These are phyloP conservation scores for Drosophila engyochracea DNA, from an alignment of 2,888 invertebrate genomes.

Conservation along the genomic window DNA sequence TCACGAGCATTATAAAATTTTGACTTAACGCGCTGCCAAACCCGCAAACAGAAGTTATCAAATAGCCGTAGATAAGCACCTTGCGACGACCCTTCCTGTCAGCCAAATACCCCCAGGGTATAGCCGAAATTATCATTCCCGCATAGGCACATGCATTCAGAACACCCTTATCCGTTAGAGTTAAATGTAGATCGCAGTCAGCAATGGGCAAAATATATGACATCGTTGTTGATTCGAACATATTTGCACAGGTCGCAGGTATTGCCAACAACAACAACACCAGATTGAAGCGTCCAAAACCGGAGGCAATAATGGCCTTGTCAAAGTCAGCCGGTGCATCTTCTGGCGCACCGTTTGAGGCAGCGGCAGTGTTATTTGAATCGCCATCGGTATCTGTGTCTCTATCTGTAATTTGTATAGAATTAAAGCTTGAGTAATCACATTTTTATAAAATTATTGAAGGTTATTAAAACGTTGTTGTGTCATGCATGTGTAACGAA, in stretches of 20 bases:
- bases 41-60: conserved; percentile 88
- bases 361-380: conserved; percentile 43
- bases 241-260: conserved; percentile 89
- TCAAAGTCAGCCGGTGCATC: conserved; percentile 88
- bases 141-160: conserved; percentile 90
- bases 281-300: conserved; percentile 90
- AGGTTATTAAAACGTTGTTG: not conserved
- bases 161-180: conserved; percentile 89
- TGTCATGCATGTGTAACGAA: not conserved
- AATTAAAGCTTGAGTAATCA: not conserved
- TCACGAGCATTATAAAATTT: conserved; percentile 88
- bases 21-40: conserved; percentile 88
- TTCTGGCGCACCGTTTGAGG: conserved; percentile 2
- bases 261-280: conserved; percentile 87
- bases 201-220: conserved; percentile 91
- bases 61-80: conserved; percentile 89
- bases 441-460: not conserved
- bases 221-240: conserved; percentile 90
- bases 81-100: conserved; percentile 90
- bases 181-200: conserved; percentile 90
- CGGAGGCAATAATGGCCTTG: conserved; percentile 89
- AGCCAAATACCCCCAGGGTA: conserved; percentile 92
- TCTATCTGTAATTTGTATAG: conserved; percentile 22
- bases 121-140: conserved; percentile 92
- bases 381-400: conserved; percentile 45